These are phyloP conservation scores for Rhagium mordax DNA, from an alignment of 2,888 invertebrate species.

Conservation along the genomic window DNA sequence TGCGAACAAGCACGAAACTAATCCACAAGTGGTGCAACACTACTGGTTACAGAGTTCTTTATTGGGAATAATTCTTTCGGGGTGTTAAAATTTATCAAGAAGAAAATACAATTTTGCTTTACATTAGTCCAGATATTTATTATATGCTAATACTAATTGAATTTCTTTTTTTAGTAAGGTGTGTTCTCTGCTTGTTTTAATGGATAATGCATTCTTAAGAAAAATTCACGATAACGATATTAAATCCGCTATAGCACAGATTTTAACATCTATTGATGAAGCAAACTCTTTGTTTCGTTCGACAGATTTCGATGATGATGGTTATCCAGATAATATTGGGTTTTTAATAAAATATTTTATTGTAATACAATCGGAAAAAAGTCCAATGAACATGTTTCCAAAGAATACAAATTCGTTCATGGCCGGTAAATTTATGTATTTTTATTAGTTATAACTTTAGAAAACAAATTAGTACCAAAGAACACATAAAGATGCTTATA, in stretches of 20 bases:
- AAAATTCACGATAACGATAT: slow-evolving; percentile 71
- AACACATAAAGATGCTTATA: too few relatives aligned
- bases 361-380: slow-evolving; percentile 69
- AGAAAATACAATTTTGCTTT: too few relatives aligned
- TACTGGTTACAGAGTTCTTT: too few relatives aligned
- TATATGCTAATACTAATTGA: background rate
- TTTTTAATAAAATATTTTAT: slow-evolving; percentile 72
- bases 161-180: slow-evolving; percentile 54
- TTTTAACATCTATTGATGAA: slow-evolving; percentile 72
- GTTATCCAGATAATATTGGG: slow-evolving; percentile 73
- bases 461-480: too few relatives aligned
- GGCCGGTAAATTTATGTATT: slow-evolving; percentile 67
- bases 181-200: slow-evolving; percentile 71
- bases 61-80: too few relatives aligned
- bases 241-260: slow-evolving; percentile 69
- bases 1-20: too few relatives aligned
- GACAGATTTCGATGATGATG: slow-evolving; percentile 73
- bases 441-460: too few relatives aligned
- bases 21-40: too few relatives aligned
- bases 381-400: slow-evolving; percentile 69
- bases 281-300: slow-evolving; percentile 73
- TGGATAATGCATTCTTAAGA: slow-evolving; percentile 71
- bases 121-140: too few relatives aligned
- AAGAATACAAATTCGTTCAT: slow-evolving; percentile 60
- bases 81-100: too few relatives aligned